Conservation (phyloP, 2,113 vertebrate species). For the Neolamprologus devosi region DNA sequence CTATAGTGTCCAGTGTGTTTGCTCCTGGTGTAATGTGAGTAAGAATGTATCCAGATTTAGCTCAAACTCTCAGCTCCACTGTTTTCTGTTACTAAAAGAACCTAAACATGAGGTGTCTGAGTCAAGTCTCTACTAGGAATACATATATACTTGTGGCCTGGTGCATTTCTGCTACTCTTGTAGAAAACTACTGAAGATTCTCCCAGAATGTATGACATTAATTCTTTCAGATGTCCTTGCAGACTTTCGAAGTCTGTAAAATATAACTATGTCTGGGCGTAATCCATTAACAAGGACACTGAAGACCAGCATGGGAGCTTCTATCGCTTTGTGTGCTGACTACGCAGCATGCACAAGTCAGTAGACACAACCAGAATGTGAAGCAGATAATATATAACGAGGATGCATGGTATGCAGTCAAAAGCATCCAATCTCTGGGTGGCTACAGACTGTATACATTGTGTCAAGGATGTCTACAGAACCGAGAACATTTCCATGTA, state of each 20-base stretch:
- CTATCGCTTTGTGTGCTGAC: background rate
- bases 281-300: background rate
- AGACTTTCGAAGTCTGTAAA: background rate
- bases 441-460: slow-evolving; percentile 11
- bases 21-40: background rate
- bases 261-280: background rate
- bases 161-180: background rate
- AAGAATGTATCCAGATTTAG: background rate
- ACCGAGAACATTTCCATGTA: background rate
- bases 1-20: background rate
- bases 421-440: background rate
- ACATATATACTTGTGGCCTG: background rate
- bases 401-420: background rate
- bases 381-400: background rate
- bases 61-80: background rate
- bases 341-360: background rate
- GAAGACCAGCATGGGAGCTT: background rate
- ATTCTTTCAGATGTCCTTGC: background rate
- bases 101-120: background rate
- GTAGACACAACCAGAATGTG: background rate
- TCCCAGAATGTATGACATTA: background rate
- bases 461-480: slow-evolving; percentile 2
- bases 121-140: background rate
- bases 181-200: background rate
- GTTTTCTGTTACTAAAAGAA: background rate